Evolutionary conservation across 2,797 vertebrate species (phyloP).

Genomic region (Iguana delicatissima): DNA sequence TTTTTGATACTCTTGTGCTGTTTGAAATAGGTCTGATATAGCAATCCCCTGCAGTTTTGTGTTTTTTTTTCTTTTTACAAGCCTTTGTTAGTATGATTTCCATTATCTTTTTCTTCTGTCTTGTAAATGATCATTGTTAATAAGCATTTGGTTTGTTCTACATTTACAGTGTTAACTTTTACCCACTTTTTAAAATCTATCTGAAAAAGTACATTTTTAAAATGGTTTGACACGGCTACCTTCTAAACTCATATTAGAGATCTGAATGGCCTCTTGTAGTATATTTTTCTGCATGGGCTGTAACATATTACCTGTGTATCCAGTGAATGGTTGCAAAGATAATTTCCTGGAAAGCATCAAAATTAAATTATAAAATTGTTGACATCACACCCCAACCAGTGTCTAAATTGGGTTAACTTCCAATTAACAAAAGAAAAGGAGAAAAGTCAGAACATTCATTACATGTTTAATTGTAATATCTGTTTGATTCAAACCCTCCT

Average conservation of each 20-base stretch:
- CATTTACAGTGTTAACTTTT: constrained; percentile 45
- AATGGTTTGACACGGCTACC: neutral
- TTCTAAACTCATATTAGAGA: constrained; percentile 32
- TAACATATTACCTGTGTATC: constrained; percentile 33
- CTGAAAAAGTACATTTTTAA: constrained; percentile 27
- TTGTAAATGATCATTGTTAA: constrained; percentile 59
- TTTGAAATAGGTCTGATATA: constrained; percentile 51
- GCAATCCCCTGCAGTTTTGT: neutral
- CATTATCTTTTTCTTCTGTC: constrained; percentile 25
- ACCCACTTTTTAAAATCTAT: constrained; percentile 42
- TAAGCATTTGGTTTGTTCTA: constrained; percentile 34
- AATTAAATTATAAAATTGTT: constrained; percentile 62
- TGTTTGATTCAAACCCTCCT: constrained; percentile 68
- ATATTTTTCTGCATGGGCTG: constrained; percentile 25
- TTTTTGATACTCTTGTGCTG: neutral
- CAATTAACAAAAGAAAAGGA: constrained; percentile 50
- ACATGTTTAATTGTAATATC: constrained; percentile 73
- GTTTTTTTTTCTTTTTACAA: constrained; percentile 53
- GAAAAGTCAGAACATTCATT: constrained; percentile 63
- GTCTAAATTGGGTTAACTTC: constrained; percentile 49
- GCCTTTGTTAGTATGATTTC: constrained; percentile 43
- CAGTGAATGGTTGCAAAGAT: constrained; percentile 35
- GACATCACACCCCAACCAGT: constrained; percentile 25
- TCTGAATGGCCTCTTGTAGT: neutral
- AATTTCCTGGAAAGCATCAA: constrained; percentile 38